Evolutionary conservation across 2,113 vertebrate genomes (phyloP), one percentile per base, ranked within the genome.

Genomic region (Anoplopoma fimbria): DNA sequence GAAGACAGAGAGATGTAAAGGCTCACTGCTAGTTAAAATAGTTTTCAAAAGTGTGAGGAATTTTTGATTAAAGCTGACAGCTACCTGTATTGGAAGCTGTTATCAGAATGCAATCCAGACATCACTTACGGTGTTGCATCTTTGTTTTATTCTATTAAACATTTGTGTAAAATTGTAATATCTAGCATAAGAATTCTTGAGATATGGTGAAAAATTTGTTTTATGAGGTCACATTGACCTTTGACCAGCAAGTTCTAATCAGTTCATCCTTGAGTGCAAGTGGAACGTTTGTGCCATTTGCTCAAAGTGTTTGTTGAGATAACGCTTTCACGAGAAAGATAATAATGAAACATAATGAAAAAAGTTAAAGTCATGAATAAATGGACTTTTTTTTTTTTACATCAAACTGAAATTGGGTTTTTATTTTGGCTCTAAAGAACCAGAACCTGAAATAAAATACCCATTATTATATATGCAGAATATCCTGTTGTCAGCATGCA

Each of bases 1-100:
- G n/a, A 36, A 51, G 42, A 77, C 31, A 61, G 14, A 14, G 3
- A 23, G 29, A 29, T 68, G 36, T 81, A 23, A 68, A 45, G 58
- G 47, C 74, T 60, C 5, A 1, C 47, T 33, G 65, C 61, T 87
- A 9, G 34, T 85, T 57, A 62, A 45, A 79, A 21, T 47, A 31
- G 58, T 9, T 49, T n/a, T 1, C 2, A 65, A 71, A 82, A 45
- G 60, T 69, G 57, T 19, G n/a, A 2, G 13, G 34, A 68, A 23
- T n/a, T 62, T 77, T 34, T 67, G 29, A 69, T 71, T 76, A 27
- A 40, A 67, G 62, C 5, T 72, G 83, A 72, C 83, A 81, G 25
- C 47, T 17, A 63, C 53, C 3, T 19, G 23, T 65, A 51, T 34
- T 9, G 36, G 14, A 8, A 25, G 71, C 80, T 65, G 49, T 64